Base-by-base conservation (phyloP, 2,113 vertebrate genomes). In the Ranitomeya variabilis region DNA sequence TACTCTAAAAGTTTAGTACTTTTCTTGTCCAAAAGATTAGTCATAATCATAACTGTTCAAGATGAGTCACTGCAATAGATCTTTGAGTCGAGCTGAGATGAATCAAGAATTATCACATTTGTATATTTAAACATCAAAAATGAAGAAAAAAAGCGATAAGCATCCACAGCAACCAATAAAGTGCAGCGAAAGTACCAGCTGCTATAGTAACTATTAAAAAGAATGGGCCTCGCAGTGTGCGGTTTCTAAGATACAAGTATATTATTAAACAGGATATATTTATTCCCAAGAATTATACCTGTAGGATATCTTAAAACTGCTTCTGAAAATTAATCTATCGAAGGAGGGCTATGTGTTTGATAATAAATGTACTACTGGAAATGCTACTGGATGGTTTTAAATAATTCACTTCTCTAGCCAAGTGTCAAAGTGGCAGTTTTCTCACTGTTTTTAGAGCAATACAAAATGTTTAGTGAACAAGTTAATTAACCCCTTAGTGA, bases 121-220 rank as follows among this genome's bases (percentile, higher is more conserved):
- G 23, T 76, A 83, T 66, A 83, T 77, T 76, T 87, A 73, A 87
- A 81, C 80, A 88, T 45, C 18, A 84, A 84, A 84, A 55, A 54
- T 69, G 26, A 84, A 84, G 73, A 37, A 71, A 67, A 52, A 74
- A 59, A 23, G 83, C 5, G n/a, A 52, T 52, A 88, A 23, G 54
- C 31, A 71, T 67, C 31, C 31, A 76, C 54, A 81, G 80, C 26
- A 76, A 52, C 55, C 15, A 21, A 14, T 83, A 76, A 82, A 88
- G 26, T 55, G 21, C 69, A 7, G 67, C n/a, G 19, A 37, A 82
- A 87, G 83, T 88, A 83, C 52, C 55, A 83, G 79, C 87, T 83
- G 87, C 80, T 77, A 88, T 88, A 83, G 87, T 80, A 88, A 88
- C 80, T 66, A 59, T 55, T 71, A 81, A 64, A 74, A 16, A 64